Conservation (phyloP, 2,113 vertebrate genomes). For the Daphoenositta chrysoptera region DNA sequence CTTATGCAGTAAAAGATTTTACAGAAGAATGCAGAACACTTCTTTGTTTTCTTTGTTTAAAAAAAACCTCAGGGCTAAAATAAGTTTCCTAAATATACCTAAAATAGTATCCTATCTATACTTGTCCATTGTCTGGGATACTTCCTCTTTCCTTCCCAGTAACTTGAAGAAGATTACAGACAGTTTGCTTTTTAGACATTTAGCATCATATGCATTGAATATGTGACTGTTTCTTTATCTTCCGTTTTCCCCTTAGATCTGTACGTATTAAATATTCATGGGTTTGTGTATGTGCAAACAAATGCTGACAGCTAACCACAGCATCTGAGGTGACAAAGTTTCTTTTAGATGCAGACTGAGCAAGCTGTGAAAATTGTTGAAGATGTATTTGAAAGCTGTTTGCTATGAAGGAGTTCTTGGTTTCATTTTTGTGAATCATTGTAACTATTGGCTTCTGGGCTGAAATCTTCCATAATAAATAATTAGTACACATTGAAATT, state of each 20-base stretch:
- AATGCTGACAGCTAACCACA: neutral
- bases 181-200: neutral
- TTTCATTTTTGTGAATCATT: neutral
- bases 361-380: neutral
- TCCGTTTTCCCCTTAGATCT: neutral
- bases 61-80: neutral
- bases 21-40: neutral
- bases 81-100: neutral
- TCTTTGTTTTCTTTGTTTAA: neutral
- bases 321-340: neutral
- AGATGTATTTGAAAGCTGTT: neutral
- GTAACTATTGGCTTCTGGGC: neutral
- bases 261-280: neutral
- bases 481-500: neutral
- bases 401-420: neutral
- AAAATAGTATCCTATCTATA: neutral
- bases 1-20: neutral
- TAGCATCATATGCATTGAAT: neutral
- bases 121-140: neutral
- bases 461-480: neutral
- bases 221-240: neutral
- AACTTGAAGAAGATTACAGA: neutral
- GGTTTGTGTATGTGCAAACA: neutral
- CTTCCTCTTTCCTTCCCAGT: neutral
- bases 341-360: neutral